These are phyloP conservation scores for Temnothorax unifasciatus DNA, from an alignment of 2,888 invertebrate species.

Conservation along the genomic window DNA sequence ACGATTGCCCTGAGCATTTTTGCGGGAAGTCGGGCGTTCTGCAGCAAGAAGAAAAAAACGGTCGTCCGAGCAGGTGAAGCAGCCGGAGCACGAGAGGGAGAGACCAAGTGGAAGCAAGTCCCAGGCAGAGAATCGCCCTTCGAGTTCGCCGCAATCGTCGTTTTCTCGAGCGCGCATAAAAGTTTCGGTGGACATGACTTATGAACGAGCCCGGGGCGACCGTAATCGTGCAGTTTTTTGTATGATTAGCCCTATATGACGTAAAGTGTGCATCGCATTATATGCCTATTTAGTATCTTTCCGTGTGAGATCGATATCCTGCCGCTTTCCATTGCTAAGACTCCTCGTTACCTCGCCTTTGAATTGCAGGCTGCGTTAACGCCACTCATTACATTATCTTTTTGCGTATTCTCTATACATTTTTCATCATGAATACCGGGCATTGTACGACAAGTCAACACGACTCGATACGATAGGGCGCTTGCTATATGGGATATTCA, in stretches of 20 bases:
- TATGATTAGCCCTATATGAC: not conserved
- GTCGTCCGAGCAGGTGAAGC: slow-evolving; percentile 74
- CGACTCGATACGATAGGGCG: slow-evolving; percentile 50
- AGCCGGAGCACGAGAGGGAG: slow-evolving; percentile 63
- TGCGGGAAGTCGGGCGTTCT: slow-evolving; percentile 66
- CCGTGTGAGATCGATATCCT: not conserved
- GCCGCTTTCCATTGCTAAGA: not conserved
- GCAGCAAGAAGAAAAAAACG: slow-evolving; percentile 65
- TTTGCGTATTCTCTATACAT: not conserved
- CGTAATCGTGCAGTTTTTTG: slow-evolving; percentile 2
- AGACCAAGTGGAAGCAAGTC: slow-evolving; percentile 71
- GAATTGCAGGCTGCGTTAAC: not conserved
- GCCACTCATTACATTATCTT: not conserved
- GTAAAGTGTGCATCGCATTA: not conserved
- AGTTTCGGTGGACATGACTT: slow-evolving; percentile 27
- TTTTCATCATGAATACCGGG: not conserved
- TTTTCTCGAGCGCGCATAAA: slow-evolving; percentile 32
- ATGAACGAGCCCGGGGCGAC: not conserved
- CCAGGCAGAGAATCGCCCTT: slow-evolving; percentile 69
- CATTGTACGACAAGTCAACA: slow-evolving; percentile 1
- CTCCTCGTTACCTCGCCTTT: not conserved
- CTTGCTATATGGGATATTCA: slow-evolving; percentile 53
- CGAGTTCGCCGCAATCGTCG: slow-evolving; percentile 63
- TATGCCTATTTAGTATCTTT: not conserved
- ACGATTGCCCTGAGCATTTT: slow-evolving; percentile 59